These are phyloP conservation scores for Cyclophora albipunctata DNA, from an alignment of 2,888 invertebrate species.

Conservation along the genomic window DNA sequence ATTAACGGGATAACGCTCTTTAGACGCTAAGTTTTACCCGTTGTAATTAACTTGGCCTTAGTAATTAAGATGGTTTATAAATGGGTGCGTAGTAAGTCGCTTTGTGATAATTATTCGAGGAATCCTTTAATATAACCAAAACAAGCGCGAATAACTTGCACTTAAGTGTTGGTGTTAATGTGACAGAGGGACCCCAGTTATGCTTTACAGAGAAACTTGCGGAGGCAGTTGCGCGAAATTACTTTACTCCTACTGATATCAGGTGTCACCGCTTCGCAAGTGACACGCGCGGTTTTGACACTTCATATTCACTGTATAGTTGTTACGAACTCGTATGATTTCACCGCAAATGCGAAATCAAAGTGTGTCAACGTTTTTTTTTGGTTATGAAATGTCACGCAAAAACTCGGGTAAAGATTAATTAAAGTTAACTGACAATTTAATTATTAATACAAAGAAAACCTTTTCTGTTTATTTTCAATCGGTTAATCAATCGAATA, in stretches of 20 bases:
- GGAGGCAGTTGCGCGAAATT: conserved; percentile 32
- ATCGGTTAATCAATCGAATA: too few species aligned
- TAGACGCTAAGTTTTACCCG: conserved; percentile 65
- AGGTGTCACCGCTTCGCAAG: conserved; percentile 26
- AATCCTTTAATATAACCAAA: conserved; percentile 70
- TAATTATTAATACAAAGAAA: too few species aligned
- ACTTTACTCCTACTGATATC: conserved; percentile 27
- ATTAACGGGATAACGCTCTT: conserved; percentile 65
- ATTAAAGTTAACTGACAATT: too few species aligned
- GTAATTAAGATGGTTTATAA: conserved; percentile 73
- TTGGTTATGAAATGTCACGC: not conserved
- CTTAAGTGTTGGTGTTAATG: conserved; percentile 49
- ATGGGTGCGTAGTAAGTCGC: conserved; percentile 67
- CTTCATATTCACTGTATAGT: conserved; percentile 17
- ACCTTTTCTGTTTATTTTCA: too few species aligned
- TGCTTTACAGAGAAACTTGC: conserved; percentile 41
- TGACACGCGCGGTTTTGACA: conserved; percentile 25
- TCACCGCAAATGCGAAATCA: conserved; percentile 10
- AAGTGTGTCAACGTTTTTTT: conserved; percentile 7
- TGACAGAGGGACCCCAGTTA: conserved; percentile 43
- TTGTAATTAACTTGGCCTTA: conserved; percentile 68
- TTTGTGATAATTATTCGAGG: conserved; percentile 66
- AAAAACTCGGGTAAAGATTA: too few species aligned
- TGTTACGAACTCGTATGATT: conserved; percentile 9
- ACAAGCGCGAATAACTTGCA: conserved; percentile 52